phyloP scores from a whole-genome alignment of 2,113 vertebrate genomes.

The Coracopsis vasa region DNA sequence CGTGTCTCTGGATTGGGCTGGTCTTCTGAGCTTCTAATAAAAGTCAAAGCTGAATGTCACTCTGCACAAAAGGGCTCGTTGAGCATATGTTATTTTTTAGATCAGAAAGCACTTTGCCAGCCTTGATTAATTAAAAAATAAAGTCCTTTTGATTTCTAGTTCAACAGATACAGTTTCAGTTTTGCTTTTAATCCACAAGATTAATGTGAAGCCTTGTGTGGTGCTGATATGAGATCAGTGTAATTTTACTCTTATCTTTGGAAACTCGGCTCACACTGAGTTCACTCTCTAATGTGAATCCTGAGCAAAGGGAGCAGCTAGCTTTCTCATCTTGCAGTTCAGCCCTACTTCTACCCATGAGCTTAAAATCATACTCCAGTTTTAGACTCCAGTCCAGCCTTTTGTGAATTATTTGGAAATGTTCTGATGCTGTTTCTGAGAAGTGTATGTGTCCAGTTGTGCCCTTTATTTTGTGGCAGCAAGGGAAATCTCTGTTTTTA shows the following conservation, averaged over 20 bases:
- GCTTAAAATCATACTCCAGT: not conserved
- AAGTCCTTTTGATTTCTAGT: not conserved
- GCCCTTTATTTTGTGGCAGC: not conserved
- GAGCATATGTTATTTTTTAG: not conserved
- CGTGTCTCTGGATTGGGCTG: not conserved
- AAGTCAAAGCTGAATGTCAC: not conserved
- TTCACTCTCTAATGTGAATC: not conserved
- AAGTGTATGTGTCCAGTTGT: not conserved
- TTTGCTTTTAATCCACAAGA: constrained; percentile 16
- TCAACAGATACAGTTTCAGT: not conserved
- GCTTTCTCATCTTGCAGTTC: not conserved
- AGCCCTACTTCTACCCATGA: not conserved
- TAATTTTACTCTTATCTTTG: constrained; percentile 4
- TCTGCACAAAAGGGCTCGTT: not conserved
- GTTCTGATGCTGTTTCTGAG: not conserved
- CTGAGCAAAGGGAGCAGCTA: not conserved
- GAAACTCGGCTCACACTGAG: not conserved
- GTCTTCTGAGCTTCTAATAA: not conserved
- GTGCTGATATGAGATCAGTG: not conserved
- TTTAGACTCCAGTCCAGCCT: not conserved
- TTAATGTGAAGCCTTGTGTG: not conserved
- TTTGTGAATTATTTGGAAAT: not conserved
- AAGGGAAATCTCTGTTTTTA: not conserved
- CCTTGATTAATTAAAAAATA: not conserved
- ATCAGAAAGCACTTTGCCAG: not conserved